These are phyloP conservation scores for Philereme transversata DNA, from an alignment of 2,888 invertebrate genomes.

Conservation along the genomic window DNA sequence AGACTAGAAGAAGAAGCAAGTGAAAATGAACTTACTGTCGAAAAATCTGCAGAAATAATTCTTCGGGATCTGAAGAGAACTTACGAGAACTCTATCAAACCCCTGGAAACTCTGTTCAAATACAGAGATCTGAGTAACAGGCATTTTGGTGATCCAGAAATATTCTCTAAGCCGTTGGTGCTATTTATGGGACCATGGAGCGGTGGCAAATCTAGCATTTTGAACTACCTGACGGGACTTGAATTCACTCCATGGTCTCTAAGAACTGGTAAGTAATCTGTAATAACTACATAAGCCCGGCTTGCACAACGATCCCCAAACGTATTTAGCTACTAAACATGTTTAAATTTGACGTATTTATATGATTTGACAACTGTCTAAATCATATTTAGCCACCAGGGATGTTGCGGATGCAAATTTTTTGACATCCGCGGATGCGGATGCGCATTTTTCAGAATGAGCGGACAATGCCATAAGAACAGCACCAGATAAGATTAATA, in stretches of 20 bases:
- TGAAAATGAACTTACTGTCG: constrained; percentile 87
- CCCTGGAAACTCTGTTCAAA: constrained; percentile 94
- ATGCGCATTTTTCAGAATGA: too few relatives aligned
- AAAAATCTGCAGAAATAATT: constrained; percentile 90
- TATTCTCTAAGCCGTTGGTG: constrained; percentile 96
- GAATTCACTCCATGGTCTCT: constrained; percentile 93
- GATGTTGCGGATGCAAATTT: too few relatives aligned
- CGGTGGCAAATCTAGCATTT: constrained; percentile 96
- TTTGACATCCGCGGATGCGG: too few relatives aligned
- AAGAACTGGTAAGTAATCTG: constrained; percentile 88
- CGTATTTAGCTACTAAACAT: too few relatives aligned
- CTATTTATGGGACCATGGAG: constrained; percentile 98
- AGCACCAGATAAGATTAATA: too few relatives aligned
- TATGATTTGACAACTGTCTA: too few relatives aligned
- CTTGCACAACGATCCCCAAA: too few relatives aligned
- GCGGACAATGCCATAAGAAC: too few relatives aligned
- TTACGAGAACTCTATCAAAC: constrained; percentile 94
- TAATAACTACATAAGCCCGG: not conserved
- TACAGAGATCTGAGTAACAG: constrained; percentile 96
- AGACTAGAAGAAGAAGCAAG: constrained; percentile 91
- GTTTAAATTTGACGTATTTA: too few relatives aligned
- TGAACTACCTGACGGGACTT: constrained; percentile 95
- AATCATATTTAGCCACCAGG: too few relatives aligned
- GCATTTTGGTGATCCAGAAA: constrained; percentile 96
- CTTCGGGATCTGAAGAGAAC: constrained; percentile 93